Percentiles rank a stretch among this genome's conserved stretches.
Conservation (phyloP, 1,140 invertebrate species). For the Trichonephila clavipes region DNA sequence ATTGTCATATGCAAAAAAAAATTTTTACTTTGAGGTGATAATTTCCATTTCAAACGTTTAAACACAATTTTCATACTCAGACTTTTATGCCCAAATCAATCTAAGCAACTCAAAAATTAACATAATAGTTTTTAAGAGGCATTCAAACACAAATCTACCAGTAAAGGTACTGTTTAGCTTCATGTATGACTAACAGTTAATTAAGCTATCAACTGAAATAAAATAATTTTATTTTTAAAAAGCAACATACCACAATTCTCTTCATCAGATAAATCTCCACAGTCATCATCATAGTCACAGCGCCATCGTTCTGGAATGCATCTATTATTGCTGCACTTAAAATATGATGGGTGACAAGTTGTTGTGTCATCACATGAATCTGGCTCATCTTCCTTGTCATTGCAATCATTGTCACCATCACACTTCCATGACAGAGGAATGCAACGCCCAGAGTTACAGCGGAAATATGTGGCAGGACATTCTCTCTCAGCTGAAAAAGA, state of each 20-base stretch:
- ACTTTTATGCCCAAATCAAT: no score
- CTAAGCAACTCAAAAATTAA: no score
- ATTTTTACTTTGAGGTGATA: no score
- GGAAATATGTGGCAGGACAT: slow-evolving; percentile 83
- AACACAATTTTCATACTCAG: no score
- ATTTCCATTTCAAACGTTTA: no score
- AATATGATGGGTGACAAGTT: slow-evolving; percentile 82
- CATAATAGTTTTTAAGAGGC: no score
- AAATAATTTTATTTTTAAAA: neutral
- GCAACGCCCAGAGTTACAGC: slow-evolving; percentile 87
- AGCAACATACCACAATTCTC: slow-evolving; percentile 84
- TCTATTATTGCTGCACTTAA: slow-evolving; percentile 93
- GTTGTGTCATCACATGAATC: slow-evolving; percentile 75
- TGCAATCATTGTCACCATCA: slow-evolving; percentile 84
- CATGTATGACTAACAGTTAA: no score
- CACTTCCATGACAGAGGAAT: slow-evolving; percentile 90
- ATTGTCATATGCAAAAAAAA: no score
- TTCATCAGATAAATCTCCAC: slow-evolving; percentile 97
- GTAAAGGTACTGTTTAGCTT: no score
- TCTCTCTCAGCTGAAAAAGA: slow-evolving; percentile 77
- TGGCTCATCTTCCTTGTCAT: slow-evolving; percentile 79
- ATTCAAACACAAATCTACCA: no score
- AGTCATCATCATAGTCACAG: slow-evolving; percentile 97
- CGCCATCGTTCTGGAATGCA: slow-evolving; percentile 96
- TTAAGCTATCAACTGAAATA: no score